A percentile compares a stretch with the other conserved stretches of the same genome.
These are phyloP conservation scores for Baryphthengus martii DNA, from an alignment of 2,113 vertebrate species.

Conservation along the genomic window DNA sequence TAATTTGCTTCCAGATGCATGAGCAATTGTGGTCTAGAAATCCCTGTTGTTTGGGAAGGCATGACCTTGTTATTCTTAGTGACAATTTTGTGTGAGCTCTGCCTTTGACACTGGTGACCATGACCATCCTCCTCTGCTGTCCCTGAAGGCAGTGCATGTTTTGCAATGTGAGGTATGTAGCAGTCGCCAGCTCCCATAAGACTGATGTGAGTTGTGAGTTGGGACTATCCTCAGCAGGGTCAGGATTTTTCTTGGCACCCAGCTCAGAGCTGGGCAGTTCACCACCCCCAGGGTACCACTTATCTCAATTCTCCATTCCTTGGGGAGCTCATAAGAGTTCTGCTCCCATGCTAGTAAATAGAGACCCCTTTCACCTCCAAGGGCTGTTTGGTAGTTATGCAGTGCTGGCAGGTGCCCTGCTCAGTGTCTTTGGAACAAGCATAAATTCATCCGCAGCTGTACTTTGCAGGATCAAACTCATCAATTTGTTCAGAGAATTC, in stretches of 20 bases:
- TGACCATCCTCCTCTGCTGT: rapidly evolving
- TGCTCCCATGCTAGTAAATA: neutral
- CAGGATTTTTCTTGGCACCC: neutral
- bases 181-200: rapidly evolving
- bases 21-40: neutral
- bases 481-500: neutral
- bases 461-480: neutral
- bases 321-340: neutral
- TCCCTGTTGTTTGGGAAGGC: neutral
- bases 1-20: neutral
- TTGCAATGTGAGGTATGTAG: neutral
- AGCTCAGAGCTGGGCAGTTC: neutral
- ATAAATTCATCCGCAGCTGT: neutral
- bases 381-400: neutral
- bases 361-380: rapidly evolving
- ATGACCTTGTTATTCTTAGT: neutral
- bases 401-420: neutral
- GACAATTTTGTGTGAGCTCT: neutral
- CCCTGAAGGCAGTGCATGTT: neutral
- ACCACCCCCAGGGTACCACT: neutral
- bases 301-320: rapidly evolving
- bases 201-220: rapidly evolving
- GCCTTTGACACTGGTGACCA: rapidly evolving
- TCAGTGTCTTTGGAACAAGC: neutral
- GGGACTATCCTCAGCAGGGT: rapidly evolving